These are phyloP conservation scores for Habroteleia sp. DNA, from an alignment of 2,888 invertebrate species.

Conservation along the genomic window DNA sequence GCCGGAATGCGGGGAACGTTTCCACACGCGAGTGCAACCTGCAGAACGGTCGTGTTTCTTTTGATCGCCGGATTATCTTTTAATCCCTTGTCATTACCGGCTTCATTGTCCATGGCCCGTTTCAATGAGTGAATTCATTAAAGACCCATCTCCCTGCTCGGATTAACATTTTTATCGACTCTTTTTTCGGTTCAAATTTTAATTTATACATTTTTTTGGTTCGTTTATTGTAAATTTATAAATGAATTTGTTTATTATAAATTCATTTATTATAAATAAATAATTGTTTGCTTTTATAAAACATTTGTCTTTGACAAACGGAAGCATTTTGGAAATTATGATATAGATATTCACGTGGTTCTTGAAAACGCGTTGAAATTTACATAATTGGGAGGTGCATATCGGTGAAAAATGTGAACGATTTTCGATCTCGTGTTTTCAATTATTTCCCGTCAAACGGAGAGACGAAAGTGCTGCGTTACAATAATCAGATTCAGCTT, in stretches of 20 bases:
- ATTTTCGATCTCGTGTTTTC: neutral
- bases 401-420: neutral
- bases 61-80: slow-evolving; percentile 22
- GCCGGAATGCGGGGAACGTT: slow-evolving; percentile 14
- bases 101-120: slow-evolving; percentile 1
- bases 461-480: slow-evolving; percentile 1
- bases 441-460: neutral
- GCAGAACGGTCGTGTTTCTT: slow-evolving; percentile 20
- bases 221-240: too few species aligned
- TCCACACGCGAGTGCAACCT: slow-evolving; percentile 17
- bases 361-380: neutral
- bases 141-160: slow-evolving; percentile 7
- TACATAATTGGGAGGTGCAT: neutral
- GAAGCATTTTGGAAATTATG: too few species aligned
- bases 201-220: neutral
- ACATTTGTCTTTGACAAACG: too few species aligned
- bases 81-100: slow-evolving; percentile 20
- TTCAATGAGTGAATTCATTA: slow-evolving; percentile 5
- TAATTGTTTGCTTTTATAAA: too few species aligned
- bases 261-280: too few species aligned
- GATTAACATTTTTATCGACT: too few species aligned
- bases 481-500: slow-evolving; percentile 17
- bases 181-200: slow-evolving; percentile 1
- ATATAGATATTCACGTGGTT: too few species aligned
- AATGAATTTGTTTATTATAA: too few species aligned